These are phyloP conservation scores for Nipponacmea schrenckii DNA, from an alignment of 2,888 invertebrate genomes.

Conservation along the genomic window DNA sequence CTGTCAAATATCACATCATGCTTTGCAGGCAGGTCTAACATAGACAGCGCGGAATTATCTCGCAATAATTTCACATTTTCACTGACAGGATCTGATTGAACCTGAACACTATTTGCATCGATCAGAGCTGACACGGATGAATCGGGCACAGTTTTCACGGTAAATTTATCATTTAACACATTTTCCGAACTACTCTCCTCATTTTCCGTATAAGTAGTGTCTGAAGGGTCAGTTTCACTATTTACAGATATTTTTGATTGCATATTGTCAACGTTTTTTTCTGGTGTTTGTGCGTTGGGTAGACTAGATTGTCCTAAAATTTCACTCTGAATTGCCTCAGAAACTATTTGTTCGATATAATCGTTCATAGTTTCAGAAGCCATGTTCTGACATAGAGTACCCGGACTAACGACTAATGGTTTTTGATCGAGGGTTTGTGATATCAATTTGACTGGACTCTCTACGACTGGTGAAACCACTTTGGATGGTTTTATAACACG, in stretches of 20 bases:
- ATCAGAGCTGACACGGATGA: neutral
- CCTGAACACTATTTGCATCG: neutral
- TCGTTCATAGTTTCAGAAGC: constrained; percentile 33
- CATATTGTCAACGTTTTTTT: neutral
- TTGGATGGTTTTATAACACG: constrained; percentile 25
- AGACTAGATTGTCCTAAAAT: neutral
- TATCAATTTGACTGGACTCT: neutral
- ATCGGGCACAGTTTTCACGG: neutral
- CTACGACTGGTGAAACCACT: neutral
- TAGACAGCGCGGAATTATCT: neutral
- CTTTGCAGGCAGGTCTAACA: no score
- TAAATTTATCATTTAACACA: neutral
- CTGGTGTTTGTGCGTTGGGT: no score
- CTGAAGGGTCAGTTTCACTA: neutral
- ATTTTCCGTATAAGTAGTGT: neutral
- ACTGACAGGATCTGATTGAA: neutral
- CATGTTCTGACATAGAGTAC: constrained; percentile 31
- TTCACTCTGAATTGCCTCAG: constrained; percentile 6
- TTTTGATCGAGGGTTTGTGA: neutral
- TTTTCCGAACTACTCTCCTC: neutral
- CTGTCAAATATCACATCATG: neutral
- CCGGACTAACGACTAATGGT: constrained; percentile 26
- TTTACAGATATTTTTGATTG: neutral
- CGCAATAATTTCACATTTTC: neutral
- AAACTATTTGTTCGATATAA: constrained; percentile 31